Evolutionary conservation across 2,888 invertebrate species (phyloP), one percentile per base, ranked within the genome.

Genomic region (Pterostichus niger): DNA sequence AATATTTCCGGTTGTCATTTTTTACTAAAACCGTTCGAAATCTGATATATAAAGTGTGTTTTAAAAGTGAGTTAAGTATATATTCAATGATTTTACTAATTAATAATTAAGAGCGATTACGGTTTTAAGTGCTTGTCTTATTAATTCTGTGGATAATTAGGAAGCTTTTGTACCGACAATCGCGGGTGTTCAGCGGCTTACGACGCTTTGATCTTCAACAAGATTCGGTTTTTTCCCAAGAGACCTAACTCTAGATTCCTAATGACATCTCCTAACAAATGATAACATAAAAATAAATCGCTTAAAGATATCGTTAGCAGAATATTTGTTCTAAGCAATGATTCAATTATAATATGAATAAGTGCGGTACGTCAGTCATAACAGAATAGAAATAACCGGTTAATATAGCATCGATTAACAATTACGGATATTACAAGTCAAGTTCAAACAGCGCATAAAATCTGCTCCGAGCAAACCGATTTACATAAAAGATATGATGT

Each of bases 71-170:
- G 24, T 24, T 2, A 40, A 40, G 5, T 40, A 40, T 40, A 73
- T 15, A 73, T 73, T 73, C 73, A 73, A 73, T 73, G 73, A 73
- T 44, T 73, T 24, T 46, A 24, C 46, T 73, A 73, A 73, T 73
- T 40, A 40, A 40, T 40, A 40, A 40, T 40, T 73, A 73, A 73
- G 73, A 24, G 13, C 46, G 73, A 73, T 73, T 73, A 73, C 24
- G n/a, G n/a, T 73, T 73, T 73, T 73, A 73, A 73, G 73, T 73
- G 73, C 44, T 13, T 40, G 73, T 73, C 40, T 73, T 73, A 73
- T 73, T 73, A 73, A 15, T 73, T 73, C 46, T 46, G 31, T 73
- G 46, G n/a, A 46, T 73, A 73, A 73, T 73, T 73, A 73, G 17
- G 15, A 73, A 44, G 46, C 44, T 46, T 44, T 73, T 24, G 15